Evolutionary conservation across 2,888 invertebrate genomes (phyloP).

Genomic region (Drosophila prostipennis): DNA sequence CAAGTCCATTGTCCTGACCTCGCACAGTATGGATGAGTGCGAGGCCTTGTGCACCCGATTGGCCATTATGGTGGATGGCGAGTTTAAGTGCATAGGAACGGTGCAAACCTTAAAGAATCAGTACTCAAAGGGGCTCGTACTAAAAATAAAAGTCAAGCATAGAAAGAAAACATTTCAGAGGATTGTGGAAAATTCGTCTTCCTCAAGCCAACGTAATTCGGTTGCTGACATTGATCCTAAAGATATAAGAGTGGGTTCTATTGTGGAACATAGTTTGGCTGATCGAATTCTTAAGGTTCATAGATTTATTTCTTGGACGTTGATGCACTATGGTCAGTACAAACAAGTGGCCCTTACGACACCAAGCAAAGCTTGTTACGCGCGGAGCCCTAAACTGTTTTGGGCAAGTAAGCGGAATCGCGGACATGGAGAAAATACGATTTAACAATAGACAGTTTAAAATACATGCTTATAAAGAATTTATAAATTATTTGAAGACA

Average conservation of each 20-base stretch:
- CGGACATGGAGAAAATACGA: no score
- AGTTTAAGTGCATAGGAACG: conserved; percentile 89
- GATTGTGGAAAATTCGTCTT: neutral
- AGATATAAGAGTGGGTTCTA: neutral
- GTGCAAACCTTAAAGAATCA: conserved; percentile 90
- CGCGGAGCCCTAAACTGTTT: no score
- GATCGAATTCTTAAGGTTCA: conserved; percentile 11
- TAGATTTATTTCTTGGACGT: no score
- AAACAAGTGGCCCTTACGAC: no score
- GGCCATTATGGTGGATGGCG: conserved; percentile 91
- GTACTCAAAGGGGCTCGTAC: conserved; percentile 84
- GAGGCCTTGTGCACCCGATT: conserved; percentile 91
- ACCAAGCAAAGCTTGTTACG: no score
- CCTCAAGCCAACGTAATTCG: neutral
- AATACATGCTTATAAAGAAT: no score
- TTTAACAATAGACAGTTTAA: no score
- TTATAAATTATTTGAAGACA: no score
- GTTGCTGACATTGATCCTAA: neutral
- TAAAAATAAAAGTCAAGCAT: conserved; percentile 82
- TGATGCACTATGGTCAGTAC: no score
- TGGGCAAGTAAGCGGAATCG: no score
- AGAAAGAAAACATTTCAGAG: conserved; percentile 1
- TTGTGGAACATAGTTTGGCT: neutral
- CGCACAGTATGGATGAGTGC: conserved; percentile 93
- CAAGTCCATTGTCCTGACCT: conserved; percentile 90